These are phyloP conservation scores for Caenorhabditis drosophilae DNA, from an alignment of 2,888 invertebrate species.

Conservation along the genomic window DNA sequence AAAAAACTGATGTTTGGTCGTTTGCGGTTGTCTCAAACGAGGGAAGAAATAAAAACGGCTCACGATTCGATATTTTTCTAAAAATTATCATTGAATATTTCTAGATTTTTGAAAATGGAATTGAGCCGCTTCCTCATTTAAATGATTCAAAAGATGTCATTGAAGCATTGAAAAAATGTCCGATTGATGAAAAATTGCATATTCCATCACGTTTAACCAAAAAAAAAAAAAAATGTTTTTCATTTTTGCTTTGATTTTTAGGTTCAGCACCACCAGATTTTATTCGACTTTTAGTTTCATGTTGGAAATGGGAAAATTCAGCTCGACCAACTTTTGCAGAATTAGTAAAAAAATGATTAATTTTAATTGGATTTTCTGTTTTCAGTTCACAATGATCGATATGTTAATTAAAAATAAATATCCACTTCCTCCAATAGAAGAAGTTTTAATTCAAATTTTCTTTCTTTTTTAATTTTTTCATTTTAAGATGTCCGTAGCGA, in stretches of 20 bases:
- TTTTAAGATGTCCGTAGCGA: no score
- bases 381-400: background rate
- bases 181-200: background rate
- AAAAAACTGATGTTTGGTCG: constrained; percentile 35
- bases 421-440: constrained; percentile 10
- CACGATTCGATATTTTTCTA: no score
- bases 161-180: background rate
- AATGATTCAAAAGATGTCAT: background rate
- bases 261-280: constrained; percentile 6
- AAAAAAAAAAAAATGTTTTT: background rate
- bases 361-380: background rate
- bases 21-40: constrained; percentile 30
- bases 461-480: no score
- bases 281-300: background rate
- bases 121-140: background rate
- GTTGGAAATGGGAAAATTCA: constrained; percentile 1
- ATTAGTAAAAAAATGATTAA: background rate
- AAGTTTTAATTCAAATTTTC: no score
- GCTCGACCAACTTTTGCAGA: constrained; percentile 4
- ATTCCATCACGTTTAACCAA: background rate
- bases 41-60: no score
- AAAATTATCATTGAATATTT: no score
- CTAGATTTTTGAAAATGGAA: constrained; percentile 27
- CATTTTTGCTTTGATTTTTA: background rate
- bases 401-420: constrained; percentile 8